Conservation (phyloP, 1,140 invertebrate genomes). For the Bombus confusus region DNA sequence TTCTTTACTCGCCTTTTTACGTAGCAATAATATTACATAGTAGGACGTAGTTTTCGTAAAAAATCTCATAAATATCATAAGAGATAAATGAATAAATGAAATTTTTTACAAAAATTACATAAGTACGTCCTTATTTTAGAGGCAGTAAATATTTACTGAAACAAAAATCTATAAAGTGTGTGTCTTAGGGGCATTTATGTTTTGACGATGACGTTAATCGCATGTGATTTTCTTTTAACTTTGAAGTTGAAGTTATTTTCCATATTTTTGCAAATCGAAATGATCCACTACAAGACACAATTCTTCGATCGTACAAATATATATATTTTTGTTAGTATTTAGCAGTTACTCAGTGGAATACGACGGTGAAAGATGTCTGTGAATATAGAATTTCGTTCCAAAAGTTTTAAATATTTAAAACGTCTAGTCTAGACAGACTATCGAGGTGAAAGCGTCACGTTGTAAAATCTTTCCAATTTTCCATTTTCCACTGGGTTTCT, state of each 20-base stretch:
- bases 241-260: too few relatives aligned
- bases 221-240: neutral
- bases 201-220: too few relatives aligned
- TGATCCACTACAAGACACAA: neutral
- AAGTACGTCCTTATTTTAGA: too few relatives aligned
- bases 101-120: neutral
- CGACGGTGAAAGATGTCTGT: neutral
- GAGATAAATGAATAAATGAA: neutral
- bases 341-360: neutral
- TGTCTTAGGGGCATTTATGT: too few relatives aligned
- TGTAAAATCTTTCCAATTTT: conserved; percentile 31
- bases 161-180: too few relatives aligned
- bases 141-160: too few relatives aligned
- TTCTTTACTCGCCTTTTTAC: too few relatives aligned
- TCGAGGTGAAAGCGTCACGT: conserved; percentile 16
- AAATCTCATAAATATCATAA: neutral
- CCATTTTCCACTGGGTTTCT: conserved; percentile 18
- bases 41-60: too few relatives aligned
- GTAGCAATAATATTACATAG: too few relatives aligned
- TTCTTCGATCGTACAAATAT: neutral
- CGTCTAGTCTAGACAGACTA: conserved; percentile 41
- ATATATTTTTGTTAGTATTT: neutral
- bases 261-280: neutral
- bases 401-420: conserved; percentile 28
- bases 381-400: neutral